These are phyloP conservation scores for Thunnus thynnus DNA, from an alignment of 2,113 vertebrate genomes.

Conservation along the genomic window DNA sequence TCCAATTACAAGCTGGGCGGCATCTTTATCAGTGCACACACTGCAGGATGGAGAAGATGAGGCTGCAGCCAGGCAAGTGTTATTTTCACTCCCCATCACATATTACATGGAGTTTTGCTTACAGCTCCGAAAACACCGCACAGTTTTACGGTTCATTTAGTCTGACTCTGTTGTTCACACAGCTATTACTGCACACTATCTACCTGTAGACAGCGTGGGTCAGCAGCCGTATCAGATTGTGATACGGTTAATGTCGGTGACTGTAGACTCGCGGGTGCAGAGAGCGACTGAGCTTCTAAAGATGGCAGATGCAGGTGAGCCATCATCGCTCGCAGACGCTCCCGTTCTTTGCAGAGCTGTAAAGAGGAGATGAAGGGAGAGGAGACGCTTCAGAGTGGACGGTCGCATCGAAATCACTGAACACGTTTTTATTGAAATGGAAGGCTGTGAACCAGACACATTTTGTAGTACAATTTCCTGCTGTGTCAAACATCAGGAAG, in stretches of 20 bases:
- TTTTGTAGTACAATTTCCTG: background rate
- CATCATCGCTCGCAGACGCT: constrained; percentile 97
- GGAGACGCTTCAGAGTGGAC: constrained; percentile 8
- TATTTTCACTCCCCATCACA: constrained; percentile 84
- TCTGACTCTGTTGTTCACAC: constrained; percentile 82
- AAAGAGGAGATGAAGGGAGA: constrained; percentile 75
- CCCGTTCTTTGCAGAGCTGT: constrained; percentile 96
- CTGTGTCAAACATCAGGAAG: constrained; percentile 29
- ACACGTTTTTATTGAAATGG: constrained; percentile 19
- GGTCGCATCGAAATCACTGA: background rate
- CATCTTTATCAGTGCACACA: constrained; percentile 40
- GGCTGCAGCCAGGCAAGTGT: constrained; percentile 77
- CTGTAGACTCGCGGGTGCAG: constrained; percentile 89
- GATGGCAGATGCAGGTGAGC: constrained; percentile 96
- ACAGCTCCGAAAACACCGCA: constrained; percentile 79
- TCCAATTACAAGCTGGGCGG: constrained; percentile 27
- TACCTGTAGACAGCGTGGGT: constrained; percentile 77
- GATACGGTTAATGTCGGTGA: constrained; percentile 25
- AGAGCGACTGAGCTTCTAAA: constrained; percentile 89
- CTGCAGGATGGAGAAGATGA: constrained; percentile 74
- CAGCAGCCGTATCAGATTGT: constrained; percentile 79
- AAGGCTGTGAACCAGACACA: constrained; percentile 34
- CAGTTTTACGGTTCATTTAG: constrained; percentile 87
- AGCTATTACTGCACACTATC: constrained; percentile 83
- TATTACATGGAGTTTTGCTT: constrained; percentile 83